phyloP scores from a whole-genome alignment of 2,113 vertebrate species.

The Dicentrarchus labrax region DNA sequence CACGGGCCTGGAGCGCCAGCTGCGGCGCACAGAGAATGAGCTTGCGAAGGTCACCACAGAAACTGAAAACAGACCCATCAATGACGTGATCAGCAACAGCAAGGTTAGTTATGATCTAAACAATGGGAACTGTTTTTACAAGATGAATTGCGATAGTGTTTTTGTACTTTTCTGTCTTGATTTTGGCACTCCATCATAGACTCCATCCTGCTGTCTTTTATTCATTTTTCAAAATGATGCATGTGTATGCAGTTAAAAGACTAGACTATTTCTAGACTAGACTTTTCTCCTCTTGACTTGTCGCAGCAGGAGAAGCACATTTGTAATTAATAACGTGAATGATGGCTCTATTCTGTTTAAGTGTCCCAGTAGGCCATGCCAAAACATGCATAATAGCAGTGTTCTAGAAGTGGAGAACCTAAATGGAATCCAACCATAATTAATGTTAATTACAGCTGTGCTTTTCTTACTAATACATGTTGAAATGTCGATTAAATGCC shows the following conservation, averaged over 20 bases:
- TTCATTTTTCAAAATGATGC: background rate
- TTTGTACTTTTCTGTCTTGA: background rate
- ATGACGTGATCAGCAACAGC: conserved; percentile 65
- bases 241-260: background rate
- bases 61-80: conserved; percentile 82
- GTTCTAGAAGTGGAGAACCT: background rate
- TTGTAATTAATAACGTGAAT: background rate
- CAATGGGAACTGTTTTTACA: background rate
- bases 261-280: too few species aligned
- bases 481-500: background rate
- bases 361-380: background rate
- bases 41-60: conserved; percentile 69
- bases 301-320: background rate
- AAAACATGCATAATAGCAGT: background rate
- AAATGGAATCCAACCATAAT: background rate
- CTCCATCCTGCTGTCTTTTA: background rate
- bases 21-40: conserved; percentile 78
- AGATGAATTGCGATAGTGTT: background rate
- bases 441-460: background rate
- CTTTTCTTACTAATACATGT: background rate
- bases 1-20: conserved; percentile 78
- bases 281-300: background rate
- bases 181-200: background rate
- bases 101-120: conserved; percentile 81
- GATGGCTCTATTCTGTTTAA: background rate